Conservation (phyloP, 2,113 vertebrate genomes). For the Cebus imitator region DNA sequence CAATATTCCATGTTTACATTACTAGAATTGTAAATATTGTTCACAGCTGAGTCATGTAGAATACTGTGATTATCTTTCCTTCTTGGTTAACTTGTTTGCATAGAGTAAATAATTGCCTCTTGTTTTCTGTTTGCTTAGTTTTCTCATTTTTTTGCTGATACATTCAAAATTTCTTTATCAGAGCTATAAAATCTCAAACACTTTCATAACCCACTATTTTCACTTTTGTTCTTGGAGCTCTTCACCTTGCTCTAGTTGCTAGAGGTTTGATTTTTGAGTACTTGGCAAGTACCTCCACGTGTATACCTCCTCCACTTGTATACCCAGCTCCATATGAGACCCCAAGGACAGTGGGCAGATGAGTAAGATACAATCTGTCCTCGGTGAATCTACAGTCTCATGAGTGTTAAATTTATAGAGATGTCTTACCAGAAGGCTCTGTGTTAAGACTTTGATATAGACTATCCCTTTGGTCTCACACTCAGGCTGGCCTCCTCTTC, state of each 20-base stretch:
- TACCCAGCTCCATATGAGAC: background rate
- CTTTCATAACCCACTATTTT: constrained; percentile 37
- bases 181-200: background rate
- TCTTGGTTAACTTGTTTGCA: constrained; percentile 54
- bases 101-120: constrained; percentile 46
- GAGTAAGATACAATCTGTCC: constrained; percentile 14
- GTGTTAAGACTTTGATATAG: constrained; percentile 37
- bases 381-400: constrained; percentile 2
- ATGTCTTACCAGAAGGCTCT: background rate
- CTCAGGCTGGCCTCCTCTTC: background rate
- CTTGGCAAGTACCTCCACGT: background rate
- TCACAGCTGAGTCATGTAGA: constrained; percentile 20
- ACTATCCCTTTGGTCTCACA: constrained; percentile 18
- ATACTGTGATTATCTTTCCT: constrained; percentile 41
- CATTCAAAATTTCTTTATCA: background rate
- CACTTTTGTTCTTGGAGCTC: background rate
- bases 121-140: constrained; percentile 24
- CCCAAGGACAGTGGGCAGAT: background rate
- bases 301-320: background rate
- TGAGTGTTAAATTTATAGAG: constrained; percentile 25
- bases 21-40: constrained; percentile 42
- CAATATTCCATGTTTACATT: constrained; percentile 35
- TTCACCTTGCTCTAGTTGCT: constrained; percentile 40
- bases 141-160: constrained; percentile 40
- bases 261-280: background rate